Base-by-base conservation (phyloP, 2,797 vertebrate genomes). In the Sebastes hubbsi region DNA sequence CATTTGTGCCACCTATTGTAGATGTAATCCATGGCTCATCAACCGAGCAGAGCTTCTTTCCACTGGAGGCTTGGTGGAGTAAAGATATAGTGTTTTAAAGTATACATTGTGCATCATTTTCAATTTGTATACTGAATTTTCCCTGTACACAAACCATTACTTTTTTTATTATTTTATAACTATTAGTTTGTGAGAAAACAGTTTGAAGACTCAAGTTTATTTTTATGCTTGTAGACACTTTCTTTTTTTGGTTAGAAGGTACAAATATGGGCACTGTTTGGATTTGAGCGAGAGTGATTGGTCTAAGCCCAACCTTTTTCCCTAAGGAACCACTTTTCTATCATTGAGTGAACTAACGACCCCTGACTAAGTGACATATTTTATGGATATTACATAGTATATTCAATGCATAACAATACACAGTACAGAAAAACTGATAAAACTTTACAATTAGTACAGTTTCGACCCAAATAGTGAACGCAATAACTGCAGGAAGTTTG, bases 1-100 rank as follows among this genome's bases (percentile, higher is more conserved):
- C 36, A 34, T n/a, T 83, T 72, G 34, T 83, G 78, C 29, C 22
- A 56, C 54, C 54, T 56, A 10, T 76, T 84, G 36, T 78, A 42
- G 29, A 73, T 77, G 60, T 69, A 84, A 89, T 85, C 69, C 65
- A 58, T 32, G 56, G 70, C 34, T 32, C 55, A 69, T 74, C 77
- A 77, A 46, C 72, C 32, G 30, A 71, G 2, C 32, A 72, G 2
- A 54, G 25, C 30, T 2, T 56, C 60, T 49, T 30, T 65, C 49
- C 49, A 55, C 14, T 29, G 52, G 13, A 42, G 24, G 30, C 60
- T 62, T 12, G 20, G 8, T 36, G 52, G 64, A 72, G 55, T 27
- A 5, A 60, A 72, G 52, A 29, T 24, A 55, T 11, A 65, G 2
- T 74, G 16, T 52, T 59, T 49, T 22, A 60, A 59, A 42, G 20